These are phyloP conservation scores for Bellardia bayeri DNA, from an alignment of 2,888 invertebrate genomes.

Conservation along the genomic window DNA sequence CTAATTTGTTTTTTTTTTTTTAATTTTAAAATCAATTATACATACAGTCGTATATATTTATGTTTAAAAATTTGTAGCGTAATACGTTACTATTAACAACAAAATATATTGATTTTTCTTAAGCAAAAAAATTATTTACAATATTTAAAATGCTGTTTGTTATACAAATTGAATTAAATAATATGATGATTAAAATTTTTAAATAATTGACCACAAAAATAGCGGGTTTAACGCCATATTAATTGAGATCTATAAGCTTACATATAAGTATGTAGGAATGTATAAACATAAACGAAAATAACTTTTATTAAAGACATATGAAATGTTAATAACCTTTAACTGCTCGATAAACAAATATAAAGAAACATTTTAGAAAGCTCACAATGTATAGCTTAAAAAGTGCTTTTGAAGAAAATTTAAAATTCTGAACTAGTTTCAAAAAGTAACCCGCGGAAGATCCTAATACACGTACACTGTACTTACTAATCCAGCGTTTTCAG, in stretches of 20 bases:
- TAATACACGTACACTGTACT: too few species aligned
- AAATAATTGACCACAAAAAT: constrained; percentile 54
- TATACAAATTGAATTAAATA: constrained; percentile 14
- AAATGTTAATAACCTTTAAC: not conserved
- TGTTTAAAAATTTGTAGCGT: not conserved
- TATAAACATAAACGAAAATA: not conserved
- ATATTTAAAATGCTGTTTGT: constrained; percentile 33
- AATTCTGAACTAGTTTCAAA: too few species aligned
- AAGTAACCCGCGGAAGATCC: too few species aligned
- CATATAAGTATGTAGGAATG: not conserved
- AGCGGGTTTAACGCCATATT: constrained; percentile 49
- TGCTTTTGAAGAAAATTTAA: too few species aligned
- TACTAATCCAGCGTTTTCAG: too few species aligned
- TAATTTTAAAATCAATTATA: constrained; percentile 3
- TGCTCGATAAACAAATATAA: not conserved
- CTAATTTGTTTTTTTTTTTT: too few species aligned
- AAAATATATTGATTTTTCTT: constrained; percentile 54
- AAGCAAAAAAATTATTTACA: not conserved
- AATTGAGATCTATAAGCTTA: constrained; percentile 33
- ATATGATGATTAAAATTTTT: constrained; percentile 33
- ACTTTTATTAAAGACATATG: not conserved
- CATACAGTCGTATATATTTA: not conserved
- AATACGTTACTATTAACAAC: constrained; percentile 24
- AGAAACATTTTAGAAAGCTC: too few species aligned
- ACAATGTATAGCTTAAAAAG: too few species aligned